These are phyloP conservation scores for Lepeophtheirus nordmannii DNA, from an alignment of 2,888 invertebrate species.

Conservation along the genomic window DNA sequence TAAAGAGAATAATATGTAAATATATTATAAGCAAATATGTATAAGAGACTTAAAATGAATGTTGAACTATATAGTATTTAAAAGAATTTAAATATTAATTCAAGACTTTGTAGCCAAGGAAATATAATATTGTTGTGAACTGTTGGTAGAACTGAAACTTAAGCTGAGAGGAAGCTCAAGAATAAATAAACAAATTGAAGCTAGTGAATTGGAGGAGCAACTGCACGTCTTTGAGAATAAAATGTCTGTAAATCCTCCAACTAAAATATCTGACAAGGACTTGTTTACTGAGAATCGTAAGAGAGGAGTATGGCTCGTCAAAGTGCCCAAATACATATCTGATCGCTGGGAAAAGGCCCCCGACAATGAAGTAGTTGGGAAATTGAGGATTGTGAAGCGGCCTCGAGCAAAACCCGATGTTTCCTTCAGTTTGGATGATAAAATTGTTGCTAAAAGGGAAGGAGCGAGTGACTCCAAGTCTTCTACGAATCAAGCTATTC, in stretches of 20 bases:
- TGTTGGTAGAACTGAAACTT: too few species aligned
- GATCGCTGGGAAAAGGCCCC: conserved; percentile 84
- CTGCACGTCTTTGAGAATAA: too few species aligned
- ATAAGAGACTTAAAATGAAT: too few species aligned
- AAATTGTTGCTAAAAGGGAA: conserved; percentile 42
- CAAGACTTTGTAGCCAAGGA: too few species aligned
- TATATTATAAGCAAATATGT: too few species aligned
- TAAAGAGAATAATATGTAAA: too few species aligned
- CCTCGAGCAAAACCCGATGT: conserved; percentile 72
- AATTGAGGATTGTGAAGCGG: conserved; percentile 52
- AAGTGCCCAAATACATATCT: conserved; percentile 84
- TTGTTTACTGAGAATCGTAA: conserved; percentile 73
- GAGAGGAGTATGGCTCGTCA: conserved; percentile 89
- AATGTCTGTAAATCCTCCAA: neutral
- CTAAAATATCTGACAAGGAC: conserved; percentile 27
- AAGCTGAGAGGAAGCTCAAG: too few species aligned
- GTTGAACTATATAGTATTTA: too few species aligned
- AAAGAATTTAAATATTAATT: too few species aligned
- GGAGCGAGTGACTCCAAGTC: neutral
- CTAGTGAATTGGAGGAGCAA: too few species aligned
- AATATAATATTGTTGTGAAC: too few species aligned
- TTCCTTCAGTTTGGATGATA: conserved; percentile 62
- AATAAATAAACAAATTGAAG: too few species aligned
- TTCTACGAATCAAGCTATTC: conserved; percentile 40
- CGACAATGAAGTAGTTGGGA: conserved; percentile 83